Evolutionary conservation across 2,888 invertebrate species (phyloP).

Genomic region (Caenorhabditis panamensis): DNA sequence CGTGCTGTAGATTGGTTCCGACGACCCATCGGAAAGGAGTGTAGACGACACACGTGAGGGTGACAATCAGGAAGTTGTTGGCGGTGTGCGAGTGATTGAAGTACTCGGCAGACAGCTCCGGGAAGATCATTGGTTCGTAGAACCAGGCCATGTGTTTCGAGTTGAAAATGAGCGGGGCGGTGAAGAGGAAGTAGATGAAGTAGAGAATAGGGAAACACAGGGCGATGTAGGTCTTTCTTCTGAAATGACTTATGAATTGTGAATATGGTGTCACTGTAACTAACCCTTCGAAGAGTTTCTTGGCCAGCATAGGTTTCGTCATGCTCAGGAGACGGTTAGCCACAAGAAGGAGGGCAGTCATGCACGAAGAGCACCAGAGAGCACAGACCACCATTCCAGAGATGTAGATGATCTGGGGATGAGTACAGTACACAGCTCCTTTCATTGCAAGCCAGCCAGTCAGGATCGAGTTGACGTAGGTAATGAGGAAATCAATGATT

Average conservation of each 20-base stretch:
- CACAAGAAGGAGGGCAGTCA: conserved; percentile 57
- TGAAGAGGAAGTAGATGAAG: conserved; percentile 60
- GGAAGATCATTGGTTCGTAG: conserved; percentile 60
- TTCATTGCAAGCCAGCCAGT: conserved; percentile 53
- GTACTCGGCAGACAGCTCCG: conserved; percentile 39
- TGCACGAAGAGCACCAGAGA: conserved; percentile 61
- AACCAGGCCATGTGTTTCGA: conserved; percentile 63
- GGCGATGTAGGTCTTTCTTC: conserved; percentile 44
- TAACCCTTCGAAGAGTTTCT: conserved; percentile 32
- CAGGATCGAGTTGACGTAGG: conserved; percentile 39
- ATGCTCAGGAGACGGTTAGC: conserved; percentile 59
- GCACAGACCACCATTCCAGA: conserved; percentile 51
- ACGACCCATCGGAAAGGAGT: conserved; percentile 43
- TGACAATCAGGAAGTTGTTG: conserved; percentile 47
- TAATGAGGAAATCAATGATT: conserved; percentile 46
- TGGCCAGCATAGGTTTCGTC: conserved; percentile 33
- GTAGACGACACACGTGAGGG: conserved; percentile 37
- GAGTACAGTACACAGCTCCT: conserved; percentile 52
- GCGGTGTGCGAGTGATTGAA: conserved; percentile 44
- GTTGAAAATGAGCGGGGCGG: conserved; percentile 58
- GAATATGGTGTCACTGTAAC: too few relatives aligned
- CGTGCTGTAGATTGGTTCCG: conserved; percentile 29
- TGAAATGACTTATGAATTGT: too few relatives aligned
- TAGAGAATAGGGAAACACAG: conserved; percentile 52
- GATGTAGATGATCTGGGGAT: conserved; percentile 53